These are phyloP conservation scores for Antheraea yamamai DNA, from an alignment of 2,888 invertebrate species.

Conservation along the genomic window DNA sequence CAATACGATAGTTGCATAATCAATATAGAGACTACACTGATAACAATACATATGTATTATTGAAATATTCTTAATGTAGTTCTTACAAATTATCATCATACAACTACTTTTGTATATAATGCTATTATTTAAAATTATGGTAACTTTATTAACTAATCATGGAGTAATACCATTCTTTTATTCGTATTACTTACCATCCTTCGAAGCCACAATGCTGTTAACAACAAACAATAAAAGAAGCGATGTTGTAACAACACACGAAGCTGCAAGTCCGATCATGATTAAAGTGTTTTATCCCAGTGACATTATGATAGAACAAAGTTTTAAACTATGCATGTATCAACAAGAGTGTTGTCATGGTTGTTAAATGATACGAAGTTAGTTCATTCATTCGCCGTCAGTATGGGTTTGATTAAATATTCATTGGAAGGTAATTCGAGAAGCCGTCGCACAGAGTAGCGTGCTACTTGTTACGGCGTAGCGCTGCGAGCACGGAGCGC, in stretches of 20 bases:
- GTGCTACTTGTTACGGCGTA: conserved; percentile 47
- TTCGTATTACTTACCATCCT: conserved; percentile 63
- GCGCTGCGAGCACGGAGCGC: conserved; percentile 54
- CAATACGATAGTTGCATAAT: not conserved
- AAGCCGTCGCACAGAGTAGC: conserved; percentile 43
- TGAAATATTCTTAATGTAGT: not conserved
- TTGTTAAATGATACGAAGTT: conserved; percentile 57
- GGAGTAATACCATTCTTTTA: not conserved
- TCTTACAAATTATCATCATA: not conserved
- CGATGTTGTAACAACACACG: conserved; percentile 51
- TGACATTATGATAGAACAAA: conserved; percentile 62
- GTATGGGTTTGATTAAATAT: conserved; percentile 73
- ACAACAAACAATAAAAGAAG: conserved; percentile 58
- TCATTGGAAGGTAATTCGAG: conserved; percentile 65
- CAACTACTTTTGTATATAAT: conserved; percentile 1
- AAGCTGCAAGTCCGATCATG: conserved; percentile 61
- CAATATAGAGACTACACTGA: not conserved
- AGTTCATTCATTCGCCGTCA: conserved; percentile 69
- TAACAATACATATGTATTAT: not conserved
- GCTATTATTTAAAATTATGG: not conserved
- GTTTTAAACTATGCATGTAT: conserved; percentile 59
- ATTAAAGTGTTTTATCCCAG: conserved; percentile 62
- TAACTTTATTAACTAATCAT: not conserved
- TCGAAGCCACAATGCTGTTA: conserved; percentile 58
- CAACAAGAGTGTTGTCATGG: conserved; percentile 61